Evolutionary conservation across 2,113 vertebrate species (phyloP), one percentile per base, ranked within the genome.

Genomic region (Peromyscus maniculatus): DNA sequence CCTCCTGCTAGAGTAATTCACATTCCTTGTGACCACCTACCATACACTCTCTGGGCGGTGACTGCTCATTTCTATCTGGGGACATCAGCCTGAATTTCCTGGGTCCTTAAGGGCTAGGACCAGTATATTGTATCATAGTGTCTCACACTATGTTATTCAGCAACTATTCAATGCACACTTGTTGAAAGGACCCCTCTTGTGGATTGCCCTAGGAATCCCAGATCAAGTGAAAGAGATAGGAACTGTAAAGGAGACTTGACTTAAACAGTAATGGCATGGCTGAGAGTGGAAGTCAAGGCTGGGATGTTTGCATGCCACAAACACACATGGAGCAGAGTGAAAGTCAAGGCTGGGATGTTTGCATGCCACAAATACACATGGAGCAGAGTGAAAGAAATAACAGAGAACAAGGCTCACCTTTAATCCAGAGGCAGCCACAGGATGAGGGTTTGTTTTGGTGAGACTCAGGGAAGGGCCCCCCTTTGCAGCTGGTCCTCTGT

Each of bases 341-440:
- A 80, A 78, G 49, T 77, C 36, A 46, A 26, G 46, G 39, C 64
- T 3, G 7, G 36, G 43, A 31, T 7, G 15, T 59, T 21, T 36
- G 22, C 33, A 36, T 33, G 26, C 28, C 36, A 33, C 49, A 43
- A 52, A 36, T 33, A 57, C 13, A 4, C 36, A 19, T 0, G 39
- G 77, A 72, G 28, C 15, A 24, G 28, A 69, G 21, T 55, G 43
- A 72, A 64, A 5, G 9, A 17, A 2, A 2, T 10, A 28, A 26
- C 0, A 31, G 57, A 67, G 12, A 13, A 24, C 16, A 33, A 78
- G 36, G 1, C 33, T 46, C 43, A 0, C 9, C 12, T 12, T 46
- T 26, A 8, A 8, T 9, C 36, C n/a, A 0, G 0, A 9, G 0
- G 21, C 9, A 9, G 64, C 6, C 13, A n/a, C 57, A 7, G 0